Evolutionary conservation across 2,888 invertebrate genomes (phyloP).

Genomic region (Phorcus lineatus): DNA sequence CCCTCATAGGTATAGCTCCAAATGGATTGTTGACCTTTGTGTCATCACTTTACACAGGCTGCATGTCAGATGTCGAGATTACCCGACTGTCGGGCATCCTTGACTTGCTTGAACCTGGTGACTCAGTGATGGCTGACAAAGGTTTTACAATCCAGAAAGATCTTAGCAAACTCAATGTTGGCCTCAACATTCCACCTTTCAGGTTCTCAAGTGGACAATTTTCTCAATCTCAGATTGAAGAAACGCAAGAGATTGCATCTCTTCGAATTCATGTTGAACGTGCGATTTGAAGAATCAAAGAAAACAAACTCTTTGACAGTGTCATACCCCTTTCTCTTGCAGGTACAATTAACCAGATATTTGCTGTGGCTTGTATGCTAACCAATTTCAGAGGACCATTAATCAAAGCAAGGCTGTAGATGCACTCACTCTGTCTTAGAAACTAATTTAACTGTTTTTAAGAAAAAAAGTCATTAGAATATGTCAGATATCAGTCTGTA

Average conservation of each 20-base stretch:
- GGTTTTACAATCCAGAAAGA: too few species aligned
- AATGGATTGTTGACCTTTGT: conserved; percentile 4
- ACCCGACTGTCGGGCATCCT: conserved; percentile 27
- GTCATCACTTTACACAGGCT: conserved; percentile 29
- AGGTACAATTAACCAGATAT: conserved; percentile 34
- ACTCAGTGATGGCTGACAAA: too few species aligned
- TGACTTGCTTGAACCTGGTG: conserved; percentile 27
- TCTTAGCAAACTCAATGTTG: conserved; percentile 30
- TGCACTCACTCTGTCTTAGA: too few species aligned
- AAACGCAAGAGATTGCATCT: conserved; percentile 26
- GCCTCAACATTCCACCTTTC: conserved; percentile 14
- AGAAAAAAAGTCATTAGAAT: too few species aligned
- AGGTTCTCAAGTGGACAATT: too few species aligned
- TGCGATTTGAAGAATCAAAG: conserved; percentile 24
- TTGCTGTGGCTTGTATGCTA: conserved; percentile 31
- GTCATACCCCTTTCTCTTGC: conserved; percentile 28
- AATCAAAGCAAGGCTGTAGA: too few species aligned
- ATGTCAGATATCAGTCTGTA: too few species aligned
- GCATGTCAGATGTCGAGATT: conserved; percentile 33
- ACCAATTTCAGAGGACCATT: background rate
- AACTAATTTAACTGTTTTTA: too few species aligned
- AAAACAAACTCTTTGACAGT: conserved; percentile 32
- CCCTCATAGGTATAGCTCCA: too few species aligned
- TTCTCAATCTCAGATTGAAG: conserved; percentile 21
- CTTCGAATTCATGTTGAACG: conserved; percentile 28